phyloP scores from a whole-genome alignment of 2,113 vertebrate species.

The Forbesichthys papilliferus region DNA sequence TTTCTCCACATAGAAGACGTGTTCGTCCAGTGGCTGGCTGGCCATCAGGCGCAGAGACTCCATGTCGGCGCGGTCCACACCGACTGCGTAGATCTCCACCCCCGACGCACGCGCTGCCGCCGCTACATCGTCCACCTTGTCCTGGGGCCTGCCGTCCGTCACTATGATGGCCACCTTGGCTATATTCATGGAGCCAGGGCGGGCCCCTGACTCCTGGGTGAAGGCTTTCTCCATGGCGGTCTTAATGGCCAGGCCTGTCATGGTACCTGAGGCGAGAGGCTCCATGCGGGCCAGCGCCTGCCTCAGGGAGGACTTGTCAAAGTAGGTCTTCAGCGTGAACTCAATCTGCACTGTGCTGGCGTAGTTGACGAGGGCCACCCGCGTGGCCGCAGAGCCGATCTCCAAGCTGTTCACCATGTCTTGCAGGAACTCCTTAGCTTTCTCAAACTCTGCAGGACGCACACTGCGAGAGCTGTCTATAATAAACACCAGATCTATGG shows the following conservation, averaged over 20 bases:
- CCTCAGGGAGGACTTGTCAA: conserved; percentile 81
- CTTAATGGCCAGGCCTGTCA: conserved; percentile 93
- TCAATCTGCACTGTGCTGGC: conserved; percentile 90
- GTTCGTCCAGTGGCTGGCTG: conserved; percentile 88
- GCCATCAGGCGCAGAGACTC: conserved; percentile 86
- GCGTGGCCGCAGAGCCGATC: conserved; percentile 76
- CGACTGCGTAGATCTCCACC: conserved; percentile 89
- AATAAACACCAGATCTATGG: conserved; percentile 91
- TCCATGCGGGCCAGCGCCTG: conserved; percentile 79
- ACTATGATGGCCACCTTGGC: conserved; percentile 90
- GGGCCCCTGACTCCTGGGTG: conserved; percentile 80
- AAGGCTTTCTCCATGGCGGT: conserved; percentile 86
- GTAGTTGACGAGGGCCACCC: conserved; percentile 90
- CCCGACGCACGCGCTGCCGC: conserved; percentile 79
- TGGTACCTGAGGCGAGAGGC: conserved; percentile 90
- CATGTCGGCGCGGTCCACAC: conserved; percentile 88
- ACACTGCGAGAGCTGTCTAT: conserved; percentile 95
- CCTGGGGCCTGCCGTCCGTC: conserved; percentile 92
- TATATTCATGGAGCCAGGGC: conserved; percentile 71
- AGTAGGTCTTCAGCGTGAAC: conserved; percentile 83
- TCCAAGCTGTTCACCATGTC: conserved; percentile 87
- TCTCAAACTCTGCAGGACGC: conserved; percentile 87
- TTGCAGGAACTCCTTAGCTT: conserved; percentile 88
- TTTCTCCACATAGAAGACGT: conserved; percentile 94
- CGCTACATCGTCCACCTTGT: conserved; percentile 83